Percentiles rank a stretch among this genome's conserved stretches.
phyloP scores from a whole-genome alignment of 2,888 invertebrate genomes.

The Pterostichus niger region DNA sequence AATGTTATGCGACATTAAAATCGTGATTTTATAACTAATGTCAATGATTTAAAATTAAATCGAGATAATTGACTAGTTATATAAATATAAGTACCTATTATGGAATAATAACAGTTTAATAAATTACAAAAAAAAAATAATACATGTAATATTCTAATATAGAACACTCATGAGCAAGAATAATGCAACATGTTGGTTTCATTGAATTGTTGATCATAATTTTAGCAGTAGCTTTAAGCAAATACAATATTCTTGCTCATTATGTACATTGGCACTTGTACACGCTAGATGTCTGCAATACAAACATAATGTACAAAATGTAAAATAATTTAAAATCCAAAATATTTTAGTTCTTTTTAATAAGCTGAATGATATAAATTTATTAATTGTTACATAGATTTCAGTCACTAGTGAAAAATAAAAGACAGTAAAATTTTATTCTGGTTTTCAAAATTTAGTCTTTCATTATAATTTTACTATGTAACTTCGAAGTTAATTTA shows the following conservation, averaged over 20 bases:
- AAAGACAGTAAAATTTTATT: too few relatives aligned
- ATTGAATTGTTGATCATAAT: slow-evolving; percentile 4
- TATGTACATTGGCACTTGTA: slow-evolving; percentile 53
- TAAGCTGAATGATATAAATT: too few relatives aligned
- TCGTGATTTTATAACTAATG: slow-evolving; percentile 1
- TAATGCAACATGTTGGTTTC: neutral
- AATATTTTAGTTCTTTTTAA: too few relatives aligned
- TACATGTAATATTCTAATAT: slow-evolving; percentile 39
- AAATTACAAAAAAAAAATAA: slow-evolving; percentile 21
- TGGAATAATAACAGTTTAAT: slow-evolving; percentile 25
- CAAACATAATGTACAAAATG: slow-evolving; percentile 13
- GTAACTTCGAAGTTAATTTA: too few relatives aligned
- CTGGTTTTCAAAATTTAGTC: too few relatives aligned
- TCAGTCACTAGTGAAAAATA: too few relatives aligned
- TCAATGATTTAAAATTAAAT: slow-evolving; percentile 31
- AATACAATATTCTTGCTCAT: slow-evolving; percentile 39
- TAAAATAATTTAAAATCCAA: too few relatives aligned
- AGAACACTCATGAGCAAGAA: slow-evolving; percentile 51
- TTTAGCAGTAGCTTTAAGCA: neutral
- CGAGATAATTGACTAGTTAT: slow-evolving; percentile 47
- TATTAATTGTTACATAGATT: too few relatives aligned
- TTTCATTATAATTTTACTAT: too few relatives aligned
- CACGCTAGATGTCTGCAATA: slow-evolving; percentile 29
- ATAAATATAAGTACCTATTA: slow-evolving; percentile 49
- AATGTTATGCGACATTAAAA: slow-evolving; percentile 7